Evolutionary conservation across 1,140 invertebrate species (phyloP).

Genomic region (Metopolophium dirhodum): DNA sequence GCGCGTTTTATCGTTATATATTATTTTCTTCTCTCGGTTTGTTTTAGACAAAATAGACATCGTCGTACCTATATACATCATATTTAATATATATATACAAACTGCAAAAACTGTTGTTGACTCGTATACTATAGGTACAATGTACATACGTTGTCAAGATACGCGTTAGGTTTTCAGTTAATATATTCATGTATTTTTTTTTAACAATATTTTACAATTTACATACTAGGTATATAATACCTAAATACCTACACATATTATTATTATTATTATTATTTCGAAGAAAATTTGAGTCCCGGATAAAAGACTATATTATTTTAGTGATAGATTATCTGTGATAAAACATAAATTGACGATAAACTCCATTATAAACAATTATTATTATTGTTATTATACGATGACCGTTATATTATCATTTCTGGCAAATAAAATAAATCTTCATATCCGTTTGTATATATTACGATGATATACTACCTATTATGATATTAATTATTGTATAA

Average conservation of each 20-base stretch:
- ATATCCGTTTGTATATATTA: background rate
- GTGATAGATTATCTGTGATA: conserved; percentile 56
- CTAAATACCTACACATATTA: background rate
- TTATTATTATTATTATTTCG: background rate
- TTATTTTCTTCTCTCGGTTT: background rate
- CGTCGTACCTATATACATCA: background rate
- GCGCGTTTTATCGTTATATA: background rate
- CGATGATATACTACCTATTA: background rate
- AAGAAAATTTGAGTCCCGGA: conserved; percentile 16
- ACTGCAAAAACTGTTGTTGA: background rate
- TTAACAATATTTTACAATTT: background rate
- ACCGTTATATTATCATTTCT: background rate
- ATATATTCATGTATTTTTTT: background rate
- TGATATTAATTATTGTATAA: background rate
- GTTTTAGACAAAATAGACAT: background rate
- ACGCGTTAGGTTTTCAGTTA: background rate
- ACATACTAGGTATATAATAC: background rate
- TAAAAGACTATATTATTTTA: conserved; percentile 38
- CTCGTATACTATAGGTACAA: background rate
- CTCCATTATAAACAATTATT: background rate
- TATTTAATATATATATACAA: background rate
- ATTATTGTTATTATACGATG: background rate
- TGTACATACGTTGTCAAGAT: background rate
- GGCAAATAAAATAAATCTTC: background rate
- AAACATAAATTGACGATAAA: conserved; percentile 9